These are phyloP conservation scores for Pasiphila rectangulata DNA, from an alignment of 2,888 invertebrate genomes.

Conservation along the genomic window DNA sequence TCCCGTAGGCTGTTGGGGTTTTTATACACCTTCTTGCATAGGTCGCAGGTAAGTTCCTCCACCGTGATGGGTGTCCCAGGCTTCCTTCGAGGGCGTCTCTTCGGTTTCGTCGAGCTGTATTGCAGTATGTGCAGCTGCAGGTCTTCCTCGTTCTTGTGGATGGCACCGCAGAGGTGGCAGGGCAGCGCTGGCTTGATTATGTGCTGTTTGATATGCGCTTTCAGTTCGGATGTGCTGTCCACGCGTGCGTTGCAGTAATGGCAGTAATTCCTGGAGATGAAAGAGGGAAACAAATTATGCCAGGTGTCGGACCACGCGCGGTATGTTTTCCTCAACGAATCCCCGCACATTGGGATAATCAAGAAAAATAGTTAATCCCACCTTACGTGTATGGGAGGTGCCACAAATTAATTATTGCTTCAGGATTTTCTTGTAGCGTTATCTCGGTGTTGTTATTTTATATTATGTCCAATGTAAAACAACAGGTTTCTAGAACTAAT, in stretches of 20 bases:
- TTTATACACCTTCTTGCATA: slow-evolving; percentile 68
- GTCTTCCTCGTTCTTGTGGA: slow-evolving; percentile 53
- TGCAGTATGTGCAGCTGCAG: slow-evolving; percentile 54
- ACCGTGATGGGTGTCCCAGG: slow-evolving; percentile 61
- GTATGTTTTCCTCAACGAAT: no score
- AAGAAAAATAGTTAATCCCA: no score
- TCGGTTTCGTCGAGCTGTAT: slow-evolving; percentile 48
- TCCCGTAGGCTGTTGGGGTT: slow-evolving; percentile 55
- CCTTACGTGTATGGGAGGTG: no score
- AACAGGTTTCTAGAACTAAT: no score
- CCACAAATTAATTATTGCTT: no score
- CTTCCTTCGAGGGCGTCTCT: slow-evolving; percentile 57
- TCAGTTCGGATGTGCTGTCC: slow-evolving; percentile 36
- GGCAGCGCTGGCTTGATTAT: slow-evolving; percentile 47
- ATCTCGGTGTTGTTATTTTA: no score
- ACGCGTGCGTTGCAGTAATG: slow-evolving; percentile 52
- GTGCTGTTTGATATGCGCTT: slow-evolving; percentile 50
- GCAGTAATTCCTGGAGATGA: slow-evolving; percentile 49
- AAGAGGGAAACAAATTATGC: neutral
- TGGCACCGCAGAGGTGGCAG: slow-evolving; percentile 61
- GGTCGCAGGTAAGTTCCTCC: slow-evolving; percentile 62
- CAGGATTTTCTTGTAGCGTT: no score
- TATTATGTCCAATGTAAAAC: no score
- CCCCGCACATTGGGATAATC: no score
- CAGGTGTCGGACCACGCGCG: no score